A percentile compares a stretch with the other conserved stretches of the same genome.
phyloP scores from a whole-genome alignment of 2,797 vertebrate genomes.

The Gymnopithys bicolor region DNA sequence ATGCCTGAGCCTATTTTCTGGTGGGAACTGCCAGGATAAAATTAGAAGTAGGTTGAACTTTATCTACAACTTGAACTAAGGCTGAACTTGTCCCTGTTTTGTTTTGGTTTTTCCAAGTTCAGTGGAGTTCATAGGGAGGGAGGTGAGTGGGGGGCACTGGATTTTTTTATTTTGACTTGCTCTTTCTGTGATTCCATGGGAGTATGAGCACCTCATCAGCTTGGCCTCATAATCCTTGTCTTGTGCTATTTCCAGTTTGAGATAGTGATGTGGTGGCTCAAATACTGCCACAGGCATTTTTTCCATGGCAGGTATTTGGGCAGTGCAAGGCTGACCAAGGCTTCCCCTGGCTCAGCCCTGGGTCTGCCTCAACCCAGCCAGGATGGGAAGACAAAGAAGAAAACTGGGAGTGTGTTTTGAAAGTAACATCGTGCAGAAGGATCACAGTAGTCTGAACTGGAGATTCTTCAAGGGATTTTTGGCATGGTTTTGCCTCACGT shows the following conservation, averaged over 20 bases:
- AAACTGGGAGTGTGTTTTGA: neutral
- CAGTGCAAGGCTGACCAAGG: neutral
- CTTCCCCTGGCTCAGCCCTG: neutral
- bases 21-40: conserved; percentile 5
- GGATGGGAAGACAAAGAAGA: neutral
- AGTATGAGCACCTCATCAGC: neutral
- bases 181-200: neutral
- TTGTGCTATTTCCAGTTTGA: fast-evolving
- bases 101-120: conserved; percentile 21
- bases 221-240: neutral
- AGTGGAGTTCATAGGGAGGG: conserved; percentile 5
- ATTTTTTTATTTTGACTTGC: neutral
- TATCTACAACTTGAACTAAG: neutral
- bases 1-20: fast-evolving
- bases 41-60: conserved; percentile 42
- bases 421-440: fast-evolving
- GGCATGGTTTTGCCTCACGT: fast-evolving
- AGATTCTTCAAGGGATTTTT: neutral
- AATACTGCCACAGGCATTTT: neutral
- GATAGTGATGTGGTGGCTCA: neutral
- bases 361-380: neutral
- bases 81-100: conserved; percentile 1
- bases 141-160: neutral
- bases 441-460: neutral
- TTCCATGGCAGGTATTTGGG: neutral